Base-by-base conservation (phyloP, 2,888 invertebrate species). In the Thereva unica region DNA sequence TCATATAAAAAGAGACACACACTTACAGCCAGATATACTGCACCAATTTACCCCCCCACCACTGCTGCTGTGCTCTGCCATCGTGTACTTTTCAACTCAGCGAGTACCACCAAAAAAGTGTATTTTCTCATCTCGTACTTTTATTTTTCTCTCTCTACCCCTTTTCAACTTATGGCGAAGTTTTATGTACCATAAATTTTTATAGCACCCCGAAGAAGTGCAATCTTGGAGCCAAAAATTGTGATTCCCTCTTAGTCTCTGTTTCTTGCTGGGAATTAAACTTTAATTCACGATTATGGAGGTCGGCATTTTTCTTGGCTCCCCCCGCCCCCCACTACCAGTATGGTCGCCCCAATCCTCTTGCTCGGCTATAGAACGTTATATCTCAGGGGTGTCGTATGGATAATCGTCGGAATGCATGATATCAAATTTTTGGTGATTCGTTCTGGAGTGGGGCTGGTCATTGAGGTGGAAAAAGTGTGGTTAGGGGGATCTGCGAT, bases 121-220 rank as follows among this genome's bases (percentile, higher is more conserved):
- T 38, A 49, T 12, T 10, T 23, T 53, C 7, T 37, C 9, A 10
- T 5, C 10, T 10, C 53, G n/a, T 53, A 44, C 40, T 35, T 65
- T 41, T 56, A 56, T 67, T 53, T 61, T 59, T 52, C 52, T 50
- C 52, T 50, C 40, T 47, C 61, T 56, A 55, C 59, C 55, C 66
- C 55, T 55, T 68, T 61, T 56, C 50, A 66, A 66, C 61, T 68
- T 68, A 65, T 68, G 57, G 68, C 49, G 56, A 65, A 68, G 68
- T 68, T 68, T 68, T 68, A 68, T 68, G 68, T 66, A 45, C 68
- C 65, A 68, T 68, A 68, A 68, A 65, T 61, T 68, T 68, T 68
- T 68, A 68, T 68, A 50, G 66, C 66, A 66, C 68, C 68, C 68
- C 59, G 56, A 61, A 61, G 66, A 68, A 66, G 68, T 68, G 63